These are phyloP conservation scores for Clepsis dumicolana DNA, from an alignment of 2,888 invertebrate genomes.

Conservation along the genomic window DNA sequence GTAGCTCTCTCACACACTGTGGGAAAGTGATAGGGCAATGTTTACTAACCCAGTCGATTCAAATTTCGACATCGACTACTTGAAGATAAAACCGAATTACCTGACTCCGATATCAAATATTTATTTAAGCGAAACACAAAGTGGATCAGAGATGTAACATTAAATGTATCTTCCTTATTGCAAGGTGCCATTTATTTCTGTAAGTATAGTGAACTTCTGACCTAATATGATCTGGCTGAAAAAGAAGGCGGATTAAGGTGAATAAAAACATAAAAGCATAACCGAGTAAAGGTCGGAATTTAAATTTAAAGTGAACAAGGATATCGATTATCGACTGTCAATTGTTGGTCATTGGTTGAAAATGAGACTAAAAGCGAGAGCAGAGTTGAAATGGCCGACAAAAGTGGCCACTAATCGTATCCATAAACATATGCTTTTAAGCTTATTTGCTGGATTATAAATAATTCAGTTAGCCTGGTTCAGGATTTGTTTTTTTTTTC, in stretches of 20 bases:
- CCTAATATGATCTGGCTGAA: neutral
- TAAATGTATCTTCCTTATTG: neutral
- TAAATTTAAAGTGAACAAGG: neutral
- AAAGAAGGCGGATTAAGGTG: neutral
- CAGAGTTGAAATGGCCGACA: too few species aligned
- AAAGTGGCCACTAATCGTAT: too few species aligned
- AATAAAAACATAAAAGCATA: constrained; percentile 3
- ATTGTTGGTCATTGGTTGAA: neutral
- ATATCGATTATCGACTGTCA: neutral
- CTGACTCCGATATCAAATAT: constrained; percentile 28
- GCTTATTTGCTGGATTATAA: too few species aligned
- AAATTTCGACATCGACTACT: constrained; percentile 57
- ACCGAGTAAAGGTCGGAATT: neutral
- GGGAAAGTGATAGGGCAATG: constrained; percentile 48
- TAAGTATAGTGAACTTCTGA: neutral
- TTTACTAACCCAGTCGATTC: constrained; percentile 32
- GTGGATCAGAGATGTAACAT: constrained; percentile 23
- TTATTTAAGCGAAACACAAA: constrained; percentile 22
- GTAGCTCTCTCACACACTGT: constrained; percentile 46
- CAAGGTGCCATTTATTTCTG: neutral
- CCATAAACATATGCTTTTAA: too few species aligned
- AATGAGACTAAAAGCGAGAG: neutral
- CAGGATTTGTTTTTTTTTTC: too few species aligned
- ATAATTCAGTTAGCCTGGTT: too few species aligned
- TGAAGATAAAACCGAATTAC: constrained; percentile 49